Evolutionary conservation across 2,797 vertebrate species (phyloP).

Genomic region (Triplophysa yarkandensis): DNA sequence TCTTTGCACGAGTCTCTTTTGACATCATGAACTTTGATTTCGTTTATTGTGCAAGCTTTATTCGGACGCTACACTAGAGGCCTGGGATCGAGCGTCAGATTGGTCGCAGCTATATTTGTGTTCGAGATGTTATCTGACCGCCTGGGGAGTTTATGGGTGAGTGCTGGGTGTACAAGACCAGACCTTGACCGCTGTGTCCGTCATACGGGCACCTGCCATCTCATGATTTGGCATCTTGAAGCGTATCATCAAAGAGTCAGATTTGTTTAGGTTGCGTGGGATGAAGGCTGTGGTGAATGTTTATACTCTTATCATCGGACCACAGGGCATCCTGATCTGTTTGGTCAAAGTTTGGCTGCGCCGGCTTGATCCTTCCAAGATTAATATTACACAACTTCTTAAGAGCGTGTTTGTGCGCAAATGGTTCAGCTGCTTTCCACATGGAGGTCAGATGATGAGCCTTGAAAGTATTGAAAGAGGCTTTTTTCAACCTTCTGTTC

Average conservation of each 20-base stretch:
- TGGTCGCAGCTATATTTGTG: constrained; percentile 31
- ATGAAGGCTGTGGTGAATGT: neutral
- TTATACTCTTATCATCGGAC: constrained; percentile 29
- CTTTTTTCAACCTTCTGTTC: constrained; percentile 21
- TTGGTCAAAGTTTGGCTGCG: constrained; percentile 25
- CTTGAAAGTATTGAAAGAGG: constrained; percentile 3
- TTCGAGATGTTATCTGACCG: constrained; percentile 33
- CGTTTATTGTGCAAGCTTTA: neutral
- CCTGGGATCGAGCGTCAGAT: neutral
- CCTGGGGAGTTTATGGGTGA: constrained; percentile 21
- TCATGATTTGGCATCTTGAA: neutral
- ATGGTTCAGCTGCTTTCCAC: constrained; percentile 16
- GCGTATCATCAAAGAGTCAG: neutral
- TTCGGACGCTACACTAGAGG: neutral
- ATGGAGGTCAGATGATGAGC: constrained; percentile 54
- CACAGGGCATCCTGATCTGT: constrained; percentile 8
- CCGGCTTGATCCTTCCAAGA: constrained; percentile 14
- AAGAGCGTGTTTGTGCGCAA: neutral
- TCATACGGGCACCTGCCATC: constrained; percentile 7
- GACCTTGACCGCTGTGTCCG: constrained; percentile 23
- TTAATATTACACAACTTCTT: constrained; percentile 28
- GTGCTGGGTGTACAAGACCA: neutral
- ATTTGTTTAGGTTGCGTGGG: constrained; percentile 1
- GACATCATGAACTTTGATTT: neutral
- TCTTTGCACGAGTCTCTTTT: neutral